Conservation (phyloP, 2,888 invertebrate species). For the Epinotia demarniana region DNA sequence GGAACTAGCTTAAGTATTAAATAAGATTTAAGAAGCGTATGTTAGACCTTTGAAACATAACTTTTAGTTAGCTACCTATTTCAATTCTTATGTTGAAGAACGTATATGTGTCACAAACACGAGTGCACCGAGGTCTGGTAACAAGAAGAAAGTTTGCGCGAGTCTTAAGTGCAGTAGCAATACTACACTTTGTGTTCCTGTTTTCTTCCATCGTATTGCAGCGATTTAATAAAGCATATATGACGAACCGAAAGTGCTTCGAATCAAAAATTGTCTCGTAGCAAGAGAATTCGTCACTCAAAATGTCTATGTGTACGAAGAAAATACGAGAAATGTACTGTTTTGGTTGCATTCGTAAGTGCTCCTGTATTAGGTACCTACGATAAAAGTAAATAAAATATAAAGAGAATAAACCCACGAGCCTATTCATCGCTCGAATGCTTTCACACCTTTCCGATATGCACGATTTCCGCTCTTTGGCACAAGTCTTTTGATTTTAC, state of each 20-base stretch:
- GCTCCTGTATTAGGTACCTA: background rate
- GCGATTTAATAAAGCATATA: conserved; percentile 23
- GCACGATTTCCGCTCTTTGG: conserved; percentile 23
- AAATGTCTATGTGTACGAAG: background rate
- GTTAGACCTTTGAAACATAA: background rate
- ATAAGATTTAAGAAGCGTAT: background rate
- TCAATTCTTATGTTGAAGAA: background rate
- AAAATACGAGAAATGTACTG: background rate
- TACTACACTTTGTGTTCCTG: conserved; percentile 8
- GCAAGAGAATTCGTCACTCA: background rate
- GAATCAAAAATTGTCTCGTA: background rate
- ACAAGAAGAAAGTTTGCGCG: conserved; percentile 20
- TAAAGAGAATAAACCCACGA: conserved; percentile 7
- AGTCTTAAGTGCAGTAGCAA: conserved; percentile 15
- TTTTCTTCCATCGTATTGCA: conserved; percentile 16
- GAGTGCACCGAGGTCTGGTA: conserved; percentile 15
- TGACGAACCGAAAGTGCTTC: conserved; percentile 14
- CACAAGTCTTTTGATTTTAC: conserved; percentile 30
- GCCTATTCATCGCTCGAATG: conserved; percentile 6
- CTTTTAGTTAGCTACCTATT: background rate
- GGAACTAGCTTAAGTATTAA: too few species aligned
- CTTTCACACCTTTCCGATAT: conserved; percentile 28
- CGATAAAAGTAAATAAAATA: background rate
- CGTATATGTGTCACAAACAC: background rate
- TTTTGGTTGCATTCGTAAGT: background rate